Evolutionary conservation across 2,888 invertebrate genomes (phyloP).

Genomic region (Aleiodes testaceus): DNA sequence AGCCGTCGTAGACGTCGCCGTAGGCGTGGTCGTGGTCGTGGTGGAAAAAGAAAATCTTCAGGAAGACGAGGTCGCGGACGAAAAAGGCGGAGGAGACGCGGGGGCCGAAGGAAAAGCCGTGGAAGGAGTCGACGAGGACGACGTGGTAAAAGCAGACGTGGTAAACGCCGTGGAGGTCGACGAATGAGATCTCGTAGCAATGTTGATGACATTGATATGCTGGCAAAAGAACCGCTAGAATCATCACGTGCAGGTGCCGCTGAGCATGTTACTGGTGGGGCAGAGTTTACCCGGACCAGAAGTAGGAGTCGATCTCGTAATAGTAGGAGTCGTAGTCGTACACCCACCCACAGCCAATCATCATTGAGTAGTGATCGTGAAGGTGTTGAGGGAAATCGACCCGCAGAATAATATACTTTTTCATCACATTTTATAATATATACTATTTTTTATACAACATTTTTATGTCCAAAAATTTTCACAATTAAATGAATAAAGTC

Average conservation of each 20-base stretch:
- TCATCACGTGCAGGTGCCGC: constrained; percentile 31
- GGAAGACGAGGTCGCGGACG: constrained; percentile 40
- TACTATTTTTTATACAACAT: background rate
- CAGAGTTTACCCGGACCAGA: constrained; percentile 50
- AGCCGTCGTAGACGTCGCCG: constrained; percentile 42
- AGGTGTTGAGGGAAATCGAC: constrained; percentile 46
- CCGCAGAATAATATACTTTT: constrained; percentile 24
- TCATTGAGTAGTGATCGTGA: constrained; percentile 60
- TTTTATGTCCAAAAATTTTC: background rate
- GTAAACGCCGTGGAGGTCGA: constrained; percentile 42
- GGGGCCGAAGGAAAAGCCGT: constrained; percentile 40
- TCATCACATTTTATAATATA: background rate
- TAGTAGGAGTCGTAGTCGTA: constrained; percentile 57
- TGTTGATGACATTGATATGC: constrained; percentile 47
- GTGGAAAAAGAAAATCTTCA: constrained; percentile 35
- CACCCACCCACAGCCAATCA: constrained; percentile 55
- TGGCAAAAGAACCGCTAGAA: constrained; percentile 50
- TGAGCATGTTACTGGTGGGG: constrained; percentile 33
- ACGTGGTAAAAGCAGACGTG: constrained; percentile 41
- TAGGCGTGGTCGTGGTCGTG: constrained; percentile 45
- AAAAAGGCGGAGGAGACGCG: constrained; percentile 26
- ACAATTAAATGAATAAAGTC: background rate
- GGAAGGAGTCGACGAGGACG: constrained; percentile 37
- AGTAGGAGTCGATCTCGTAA: constrained; percentile 52
- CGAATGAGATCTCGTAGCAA: constrained; percentile 42